Conservation (phyloP, 2,888 invertebrate genomes). For the Unio delphinus region DNA sequence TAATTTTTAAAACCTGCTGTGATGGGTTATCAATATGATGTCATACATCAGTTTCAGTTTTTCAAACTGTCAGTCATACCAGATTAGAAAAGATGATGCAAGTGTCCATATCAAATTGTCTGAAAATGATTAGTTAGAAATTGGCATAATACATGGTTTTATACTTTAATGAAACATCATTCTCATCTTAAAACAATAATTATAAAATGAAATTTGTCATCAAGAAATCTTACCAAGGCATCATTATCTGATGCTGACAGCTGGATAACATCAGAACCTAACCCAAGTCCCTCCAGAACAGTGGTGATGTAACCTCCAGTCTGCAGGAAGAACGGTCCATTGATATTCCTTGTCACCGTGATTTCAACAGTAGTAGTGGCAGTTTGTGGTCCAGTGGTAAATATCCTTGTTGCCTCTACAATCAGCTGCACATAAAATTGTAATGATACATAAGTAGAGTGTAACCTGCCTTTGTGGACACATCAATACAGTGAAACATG, state of each 20-base stretch:
- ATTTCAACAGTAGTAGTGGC: conserved; percentile 55
- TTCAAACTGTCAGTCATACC: too few relatives aligned
- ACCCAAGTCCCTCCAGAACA: conserved; percentile 44
- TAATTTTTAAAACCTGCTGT: too few relatives aligned
- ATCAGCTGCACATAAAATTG: conserved; percentile 39
- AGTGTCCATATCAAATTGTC: too few relatives aligned
- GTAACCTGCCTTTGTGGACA: not conserved
- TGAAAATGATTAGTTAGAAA: too few relatives aligned
- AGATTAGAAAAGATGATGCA: too few relatives aligned
- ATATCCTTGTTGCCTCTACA: conserved; percentile 49
- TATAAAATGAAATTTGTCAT: not conserved
- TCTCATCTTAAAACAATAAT: not conserved
- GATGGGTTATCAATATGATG: too few relatives aligned
- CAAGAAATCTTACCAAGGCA: conserved; percentile 27
- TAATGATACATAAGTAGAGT: not conserved
- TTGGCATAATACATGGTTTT: too few relatives aligned
- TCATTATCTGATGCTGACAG: conserved; percentile 52
- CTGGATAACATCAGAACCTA: conserved; percentile 49
- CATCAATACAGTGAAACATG: not conserved
- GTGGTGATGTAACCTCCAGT: conserved; percentile 39
- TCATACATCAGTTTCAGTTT: too few relatives aligned
- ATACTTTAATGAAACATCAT: not conserved
- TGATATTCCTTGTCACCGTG: conserved; percentile 56
- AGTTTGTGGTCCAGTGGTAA: conserved; percentile 48
- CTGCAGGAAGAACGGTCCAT: conserved; percentile 50